Percentiles rank a stretch among this genome's conserved stretches.
phyloP scores from a whole-genome alignment of 2,113 vertebrate genomes.

The Lepidothrix coronata region DNA sequence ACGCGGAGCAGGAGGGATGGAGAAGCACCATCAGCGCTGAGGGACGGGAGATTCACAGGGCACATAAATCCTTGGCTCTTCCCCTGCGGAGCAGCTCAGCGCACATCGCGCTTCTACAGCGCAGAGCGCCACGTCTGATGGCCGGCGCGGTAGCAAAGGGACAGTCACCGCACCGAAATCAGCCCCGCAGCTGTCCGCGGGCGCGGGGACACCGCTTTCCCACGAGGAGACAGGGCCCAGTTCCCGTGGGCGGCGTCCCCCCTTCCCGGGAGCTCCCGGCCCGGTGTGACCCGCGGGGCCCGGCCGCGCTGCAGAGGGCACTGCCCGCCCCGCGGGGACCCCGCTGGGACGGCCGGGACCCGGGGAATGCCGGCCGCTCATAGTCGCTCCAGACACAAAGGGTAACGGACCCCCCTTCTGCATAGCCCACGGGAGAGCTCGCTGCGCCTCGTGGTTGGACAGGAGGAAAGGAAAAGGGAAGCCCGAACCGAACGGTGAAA shows the following conservation, averaged over 20 bases:
- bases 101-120: background rate
- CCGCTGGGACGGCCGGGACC: too few species aligned
- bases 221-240: background rate
- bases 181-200: background rate
- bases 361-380: background rate
- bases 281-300: background rate
- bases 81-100: background rate
- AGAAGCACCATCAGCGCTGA: slow-evolving; percentile 5
- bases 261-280: background rate
- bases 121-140: background rate
- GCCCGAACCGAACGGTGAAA: accelerated
- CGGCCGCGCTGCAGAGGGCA: background rate
- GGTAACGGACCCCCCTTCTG: accelerated
- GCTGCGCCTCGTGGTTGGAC: background rate
- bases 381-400: accelerated
- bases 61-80: slow-evolving; percentile 3
- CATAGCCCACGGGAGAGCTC: background rate
- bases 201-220: background rate
- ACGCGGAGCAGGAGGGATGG: background rate
- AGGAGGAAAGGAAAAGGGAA: background rate
- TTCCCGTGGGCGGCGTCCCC: background rate
- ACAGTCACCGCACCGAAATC: background rate
- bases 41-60: background rate
- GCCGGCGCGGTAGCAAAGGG: background rate
- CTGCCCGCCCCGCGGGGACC: background rate